Evolutionary conservation across 1,140 invertebrate species (phyloP).

Genomic region (Pygmarrhopalites habei): DNA sequence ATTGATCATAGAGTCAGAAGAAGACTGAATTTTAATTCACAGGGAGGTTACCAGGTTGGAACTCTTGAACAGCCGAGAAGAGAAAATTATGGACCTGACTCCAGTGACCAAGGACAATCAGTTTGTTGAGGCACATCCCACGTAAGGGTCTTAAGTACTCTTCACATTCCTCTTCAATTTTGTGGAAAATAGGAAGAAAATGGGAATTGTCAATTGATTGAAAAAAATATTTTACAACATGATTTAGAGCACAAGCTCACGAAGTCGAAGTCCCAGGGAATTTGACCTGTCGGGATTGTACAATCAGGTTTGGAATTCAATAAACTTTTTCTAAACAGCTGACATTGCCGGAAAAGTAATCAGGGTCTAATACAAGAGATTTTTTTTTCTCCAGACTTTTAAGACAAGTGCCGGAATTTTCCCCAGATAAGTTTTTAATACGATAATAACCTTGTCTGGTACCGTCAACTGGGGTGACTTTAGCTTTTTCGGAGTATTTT

Average conservation of each 20-base stretch:
- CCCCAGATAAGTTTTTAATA: no score
- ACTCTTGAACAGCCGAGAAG: slow-evolving; percentile 68
- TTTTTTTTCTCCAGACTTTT: no score
- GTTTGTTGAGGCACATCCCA: slow-evolving; percentile 9
- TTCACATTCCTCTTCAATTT: background rate
- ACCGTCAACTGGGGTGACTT: no score
- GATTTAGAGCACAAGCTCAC: slow-evolving; percentile 67
- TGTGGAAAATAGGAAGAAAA: background rate
- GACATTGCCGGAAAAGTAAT: no score
- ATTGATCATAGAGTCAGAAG: no score
- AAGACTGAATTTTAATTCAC: no score
- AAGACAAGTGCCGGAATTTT: slow-evolving; percentile 83
- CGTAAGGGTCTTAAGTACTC: background rate
- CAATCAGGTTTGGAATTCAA: no score
- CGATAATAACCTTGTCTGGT: no score
- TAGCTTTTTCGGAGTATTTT: no score
- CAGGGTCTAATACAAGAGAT: no score
- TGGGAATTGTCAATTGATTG: background rate
- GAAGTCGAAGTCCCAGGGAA: slow-evolving; percentile 67
- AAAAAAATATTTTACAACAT: slow-evolving; percentile 1
- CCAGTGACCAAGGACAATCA: background rate
- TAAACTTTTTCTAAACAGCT: no score
- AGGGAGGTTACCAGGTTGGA: slow-evolving; percentile 82
- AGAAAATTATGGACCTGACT: slow-evolving; percentile 73
- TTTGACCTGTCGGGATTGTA: slow-evolving; percentile 80